These are phyloP conservation scores for Pocillopora verrucosa DNA, from an alignment of 64 coral and sea anemone genomes.

Conservation along the genomic window DNA sequence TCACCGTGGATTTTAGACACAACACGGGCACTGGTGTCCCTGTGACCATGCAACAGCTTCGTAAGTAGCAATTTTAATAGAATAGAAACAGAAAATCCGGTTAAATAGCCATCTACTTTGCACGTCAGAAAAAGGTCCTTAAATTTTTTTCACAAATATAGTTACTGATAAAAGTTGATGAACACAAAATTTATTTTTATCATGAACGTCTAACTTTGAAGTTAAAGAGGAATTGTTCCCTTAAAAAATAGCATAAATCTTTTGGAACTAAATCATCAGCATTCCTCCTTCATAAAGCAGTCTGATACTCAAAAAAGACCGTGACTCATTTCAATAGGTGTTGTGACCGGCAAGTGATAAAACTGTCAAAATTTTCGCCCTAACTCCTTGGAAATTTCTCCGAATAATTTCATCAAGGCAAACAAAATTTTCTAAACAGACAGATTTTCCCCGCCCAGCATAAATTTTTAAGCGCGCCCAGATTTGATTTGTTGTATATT, in stretches of 20 bases:
- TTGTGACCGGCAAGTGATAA: background rate
- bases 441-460: background rate
- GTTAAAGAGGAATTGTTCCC: too few species aligned
- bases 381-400: background rate
- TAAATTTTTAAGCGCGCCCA: background rate
- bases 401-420: background rate
- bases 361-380: background rate
- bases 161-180: too few species aligned
- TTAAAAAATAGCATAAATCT: background rate
- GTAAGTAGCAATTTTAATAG: slow-evolving; percentile 4
- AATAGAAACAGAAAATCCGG: too few species aligned
- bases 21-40: background rate
- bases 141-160: too few species aligned
- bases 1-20: slow-evolving; percentile 24
- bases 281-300: background rate
- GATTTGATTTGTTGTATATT: background rate
- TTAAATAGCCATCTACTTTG: background rate
- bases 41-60: slow-evolving; percentile 20
- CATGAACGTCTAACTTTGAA: too few species aligned
- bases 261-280: background rate
- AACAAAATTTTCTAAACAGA: background rate
- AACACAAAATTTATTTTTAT: too few species aligned
- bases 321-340: slow-evolving; percentile 20
- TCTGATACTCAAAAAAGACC: too few species aligned
- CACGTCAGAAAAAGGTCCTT: too few species aligned